phyloP scores from a whole-genome alignment of 2,888 invertebrate species.

The Leucozona laternaria region DNA sequence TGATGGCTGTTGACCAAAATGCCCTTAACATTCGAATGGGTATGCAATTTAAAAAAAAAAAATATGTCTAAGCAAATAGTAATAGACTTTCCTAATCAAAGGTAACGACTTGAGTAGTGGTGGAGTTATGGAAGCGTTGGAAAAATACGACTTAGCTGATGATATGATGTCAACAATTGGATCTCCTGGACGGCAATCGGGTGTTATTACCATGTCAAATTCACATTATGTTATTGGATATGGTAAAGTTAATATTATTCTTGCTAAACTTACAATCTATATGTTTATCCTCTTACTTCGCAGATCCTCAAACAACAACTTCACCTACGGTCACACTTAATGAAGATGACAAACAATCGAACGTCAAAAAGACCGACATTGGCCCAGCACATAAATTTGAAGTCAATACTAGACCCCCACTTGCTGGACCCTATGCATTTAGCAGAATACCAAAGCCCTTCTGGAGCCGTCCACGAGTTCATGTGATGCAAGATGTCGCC shows the following conservation, averaged over 20 bases:
- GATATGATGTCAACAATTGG: conserved; percentile 79
- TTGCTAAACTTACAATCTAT: neutral
- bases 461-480: conserved; percentile 91
- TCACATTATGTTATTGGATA: conserved; percentile 80
- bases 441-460: conserved; percentile 93
- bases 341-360: conserved; percentile 80
- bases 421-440: conserved; percentile 95
- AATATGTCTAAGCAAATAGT: too few species aligned
- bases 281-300: neutral
- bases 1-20: conserved; percentile 95
- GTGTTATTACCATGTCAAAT: conserved; percentile 82
- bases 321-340: conserved; percentile 74
- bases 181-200: conserved; percentile 82
- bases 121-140: conserved; percentile 80
- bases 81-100: conserved; percentile 46
- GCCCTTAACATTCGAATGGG: conserved; percentile 89
- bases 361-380: conserved; percentile 83
- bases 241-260: conserved; percentile 70
- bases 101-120: conserved; percentile 81
- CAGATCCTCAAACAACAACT: conserved; percentile 78
- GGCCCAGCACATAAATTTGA: conserved; percentile 84
- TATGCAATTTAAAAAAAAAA: too few species aligned
- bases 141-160: conserved; percentile 80
- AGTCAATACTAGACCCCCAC: conserved; percentile 89
- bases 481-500: conserved; percentile 89